These are phyloP conservation scores for Dinothrombium tinctorium DNA, from an alignment of 1,140 invertebrate species.

Conservation along the genomic window DNA sequence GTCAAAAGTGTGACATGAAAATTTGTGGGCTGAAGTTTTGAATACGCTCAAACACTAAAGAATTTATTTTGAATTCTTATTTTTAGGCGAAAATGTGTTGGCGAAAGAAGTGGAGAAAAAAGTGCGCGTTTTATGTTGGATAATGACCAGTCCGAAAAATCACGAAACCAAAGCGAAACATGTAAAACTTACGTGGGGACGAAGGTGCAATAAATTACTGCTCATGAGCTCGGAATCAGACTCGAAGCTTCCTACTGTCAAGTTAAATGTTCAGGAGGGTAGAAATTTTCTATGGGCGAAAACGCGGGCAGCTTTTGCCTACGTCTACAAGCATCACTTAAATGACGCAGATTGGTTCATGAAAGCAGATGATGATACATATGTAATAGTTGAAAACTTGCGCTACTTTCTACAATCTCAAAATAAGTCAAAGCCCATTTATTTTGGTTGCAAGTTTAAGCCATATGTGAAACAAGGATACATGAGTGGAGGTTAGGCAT, in stretches of 20 bases:
- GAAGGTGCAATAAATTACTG: slow-evolving; percentile 61
- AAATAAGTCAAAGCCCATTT: slow-evolving; percentile 41
- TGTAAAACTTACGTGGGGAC: slow-evolving; percentile 85
- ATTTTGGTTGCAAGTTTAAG: slow-evolving; percentile 73
- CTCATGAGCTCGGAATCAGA: slow-evolving; percentile 59
- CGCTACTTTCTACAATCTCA: slow-evolving; percentile 57
- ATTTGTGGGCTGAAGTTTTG: no score
- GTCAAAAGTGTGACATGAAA: no score
- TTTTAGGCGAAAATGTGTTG: slow-evolving; percentile 27
- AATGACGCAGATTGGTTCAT: slow-evolving; percentile 74
- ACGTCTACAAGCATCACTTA: slow-evolving; percentile 48
- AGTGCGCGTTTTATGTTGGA: slow-evolving; percentile 67
- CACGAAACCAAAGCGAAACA: slow-evolving; percentile 68
- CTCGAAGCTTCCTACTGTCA: slow-evolving; percentile 23
- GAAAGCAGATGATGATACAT: slow-evolving; percentile 86
- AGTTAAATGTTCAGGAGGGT: slow-evolving; percentile 47
- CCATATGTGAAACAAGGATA: slow-evolving; percentile 69
- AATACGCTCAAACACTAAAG: not conserved
- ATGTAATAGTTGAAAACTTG: slow-evolving; percentile 71
- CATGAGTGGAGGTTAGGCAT: slow-evolving; percentile 53
- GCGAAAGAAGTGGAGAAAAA: slow-evolving; percentile 45
- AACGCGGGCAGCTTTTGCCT: slow-evolving; percentile 71
- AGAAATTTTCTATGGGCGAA: slow-evolving; percentile 81
- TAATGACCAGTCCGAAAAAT: slow-evolving; percentile 76
- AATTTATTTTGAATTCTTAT: slow-evolving; percentile 4